Base-by-base conservation (phyloP, 2,797 vertebrate species). In the Gallinago nigripennis region DNA sequence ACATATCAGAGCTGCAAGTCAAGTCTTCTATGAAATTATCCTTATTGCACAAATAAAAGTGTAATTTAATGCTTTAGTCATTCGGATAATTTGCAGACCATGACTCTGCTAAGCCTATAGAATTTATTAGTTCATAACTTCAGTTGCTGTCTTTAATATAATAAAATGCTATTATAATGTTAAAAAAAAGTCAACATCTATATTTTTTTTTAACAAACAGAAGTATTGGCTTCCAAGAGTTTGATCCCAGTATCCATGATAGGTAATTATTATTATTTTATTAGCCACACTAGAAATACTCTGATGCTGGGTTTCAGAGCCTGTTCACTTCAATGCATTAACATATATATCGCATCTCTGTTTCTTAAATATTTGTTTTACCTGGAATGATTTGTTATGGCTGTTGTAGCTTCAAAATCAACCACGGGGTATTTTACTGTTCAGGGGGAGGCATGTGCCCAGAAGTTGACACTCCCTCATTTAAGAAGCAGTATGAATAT, bases 41-140 rank as follows among this genome's bases (percentile, higher is more conserved):
- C 65, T 88, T 84, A 90, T 31, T 56, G 43, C 24, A 80, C 51
- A 88, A 91, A 85, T 71, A 56, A 41, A 90, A 78, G 35, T 10
- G 3, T 41, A 91, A 94, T 94, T 86, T 76, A 96, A 71, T 51
- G 43, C 35, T 94, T 79, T 83, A 82, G 18, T 76, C 54, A 79
- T 76, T 93, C 46, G 63, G 77, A 66, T 73, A 61, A 93, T 58
- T 76, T 88, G 54, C 51, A 90, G 85, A 92, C 51, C 46, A 28
- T 33, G 54, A 76, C 63, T 91, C 3, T 14, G 33, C 39, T 88
- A 84, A 91, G 14, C 17, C 30, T 70, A 73, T 9, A 60, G 48
- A 70, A 81, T 57, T 12, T 27, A 77, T 58, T 53, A 33, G 9
- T 82, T 69, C 66, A 9, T 53, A 90, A 83, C 18, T 66, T 94